Percentiles rank a stretch among this genome's conserved stretches.
Conservation (phyloP, 2,113 vertebrate genomes). For the Trichechus manatus region DNA sequence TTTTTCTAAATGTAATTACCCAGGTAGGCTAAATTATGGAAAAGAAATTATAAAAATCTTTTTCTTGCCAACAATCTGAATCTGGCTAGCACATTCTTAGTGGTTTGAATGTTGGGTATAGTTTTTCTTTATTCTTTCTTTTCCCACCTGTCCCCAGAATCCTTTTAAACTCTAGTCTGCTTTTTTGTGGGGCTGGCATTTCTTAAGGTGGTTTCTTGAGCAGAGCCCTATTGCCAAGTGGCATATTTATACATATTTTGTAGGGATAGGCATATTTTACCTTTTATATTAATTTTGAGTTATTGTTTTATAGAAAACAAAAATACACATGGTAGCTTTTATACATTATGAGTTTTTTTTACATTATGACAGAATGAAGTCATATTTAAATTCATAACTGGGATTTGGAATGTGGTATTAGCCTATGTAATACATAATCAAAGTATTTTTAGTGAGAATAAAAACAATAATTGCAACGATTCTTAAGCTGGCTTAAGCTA, state of each 20-base stretch:
- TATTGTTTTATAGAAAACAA: constrained; percentile 73
- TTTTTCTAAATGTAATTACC: constrained; percentile 82
- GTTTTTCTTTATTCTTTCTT: constrained; percentile 69
- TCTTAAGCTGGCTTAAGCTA: constrained; percentile 68
- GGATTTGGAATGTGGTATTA: constrained; percentile 65
- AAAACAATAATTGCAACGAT: constrained; percentile 78
- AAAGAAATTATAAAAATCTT: constrained; percentile 80
- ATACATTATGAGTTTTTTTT: constrained; percentile 63
- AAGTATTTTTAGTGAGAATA: constrained; percentile 79
- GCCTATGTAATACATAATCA: constrained; percentile 65
- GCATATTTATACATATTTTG: neutral
- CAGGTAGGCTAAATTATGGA: constrained; percentile 76
- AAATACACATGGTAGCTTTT: constrained; percentile 66
- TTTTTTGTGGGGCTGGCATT: constrained; percentile 42
- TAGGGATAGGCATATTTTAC: constrained; percentile 37
- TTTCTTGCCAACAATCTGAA: constrained; percentile 76
- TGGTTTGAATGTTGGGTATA: constrained; percentile 68
- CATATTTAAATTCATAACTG: constrained; percentile 74
- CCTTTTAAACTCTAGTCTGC: constrained; percentile 40
- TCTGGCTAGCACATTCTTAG: constrained; percentile 75
- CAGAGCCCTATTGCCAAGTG: neutral
- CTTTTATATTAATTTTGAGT: constrained; percentile 71
- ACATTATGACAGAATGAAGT: constrained; percentile 71
- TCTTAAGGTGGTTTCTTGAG: constrained; percentile 56
- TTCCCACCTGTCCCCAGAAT: neutral